These are phyloP conservation scores for Herminia tarsipennalis DNA, from an alignment of 2,888 invertebrate genomes.

Conservation along the genomic window DNA sequence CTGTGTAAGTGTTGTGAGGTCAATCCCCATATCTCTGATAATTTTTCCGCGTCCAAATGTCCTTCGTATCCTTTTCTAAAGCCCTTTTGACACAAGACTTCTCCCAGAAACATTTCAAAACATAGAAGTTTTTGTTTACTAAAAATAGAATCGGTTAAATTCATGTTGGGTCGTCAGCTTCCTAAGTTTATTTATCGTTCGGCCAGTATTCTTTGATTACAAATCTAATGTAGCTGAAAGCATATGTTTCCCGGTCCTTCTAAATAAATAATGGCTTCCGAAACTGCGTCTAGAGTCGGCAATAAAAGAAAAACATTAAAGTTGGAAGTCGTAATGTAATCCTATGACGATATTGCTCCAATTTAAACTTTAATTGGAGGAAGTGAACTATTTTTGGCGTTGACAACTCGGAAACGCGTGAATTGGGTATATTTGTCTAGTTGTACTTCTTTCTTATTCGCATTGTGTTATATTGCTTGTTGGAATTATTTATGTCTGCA, in stretches of 20 bases:
- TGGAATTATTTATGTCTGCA: too few relatives aligned
- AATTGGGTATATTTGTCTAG: neutral
- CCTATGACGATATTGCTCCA: conserved; percentile 17
- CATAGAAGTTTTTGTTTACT: too few relatives aligned
- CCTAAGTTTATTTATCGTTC: neutral
- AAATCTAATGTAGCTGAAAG: neutral
- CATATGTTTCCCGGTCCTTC: neutral
- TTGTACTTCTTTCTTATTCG: too few relatives aligned
- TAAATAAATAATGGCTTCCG: conserved; percentile 9
- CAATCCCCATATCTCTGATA: too few relatives aligned
- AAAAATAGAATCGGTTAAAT: too few relatives aligned
- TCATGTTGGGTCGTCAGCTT: too few relatives aligned
- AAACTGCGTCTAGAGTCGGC: conserved; percentile 1
- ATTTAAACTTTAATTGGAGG: conserved; percentile 28
- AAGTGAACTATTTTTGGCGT: conserved; percentile 26
- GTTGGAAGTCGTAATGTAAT: conserved; percentile 16
- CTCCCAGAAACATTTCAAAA: too few relatives aligned
- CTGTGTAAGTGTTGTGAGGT: too few relatives aligned
- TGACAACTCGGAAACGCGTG: neutral
- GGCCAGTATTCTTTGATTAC: neutral
- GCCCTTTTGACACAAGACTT: too few relatives aligned
- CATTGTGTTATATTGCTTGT: too few relatives aligned
- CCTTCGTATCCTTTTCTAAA: too few relatives aligned
- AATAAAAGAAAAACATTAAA: conserved; percentile 10
- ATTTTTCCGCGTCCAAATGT: too few relatives aligned